Percentiles rank a stretch among this genome's conserved stretches.
Conservation (phyloP, 2,888 invertebrate genomes). For the Lochmaea capreae region DNA sequence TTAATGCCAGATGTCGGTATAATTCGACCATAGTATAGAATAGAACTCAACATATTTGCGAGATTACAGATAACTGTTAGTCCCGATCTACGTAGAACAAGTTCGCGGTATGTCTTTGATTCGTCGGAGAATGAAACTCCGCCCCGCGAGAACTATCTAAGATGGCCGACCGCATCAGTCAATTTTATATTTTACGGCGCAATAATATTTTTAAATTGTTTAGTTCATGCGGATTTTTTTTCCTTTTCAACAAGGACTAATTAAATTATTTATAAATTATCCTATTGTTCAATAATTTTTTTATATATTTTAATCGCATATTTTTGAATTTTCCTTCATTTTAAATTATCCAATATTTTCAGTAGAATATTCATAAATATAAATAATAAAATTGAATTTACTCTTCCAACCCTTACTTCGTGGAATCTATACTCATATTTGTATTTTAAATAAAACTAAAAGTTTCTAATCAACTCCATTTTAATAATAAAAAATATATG, state of each 20-base stretch:
- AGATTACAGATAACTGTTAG: constrained; percentile 9
- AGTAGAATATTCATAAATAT: too few relatives aligned
- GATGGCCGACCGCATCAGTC: constrained; percentile 52
- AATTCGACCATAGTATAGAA: background rate
- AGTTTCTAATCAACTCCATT: too few relatives aligned
- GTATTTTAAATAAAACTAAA: too few relatives aligned
- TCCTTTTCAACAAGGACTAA: too few relatives aligned
- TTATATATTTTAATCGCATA: too few relatives aligned
- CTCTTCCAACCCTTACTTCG: too few relatives aligned
- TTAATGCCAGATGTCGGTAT: background rate
- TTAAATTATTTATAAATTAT: background rate
- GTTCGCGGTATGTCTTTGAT: constrained; percentile 48
- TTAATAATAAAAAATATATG: too few relatives aligned
- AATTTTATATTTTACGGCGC: constrained; percentile 28
- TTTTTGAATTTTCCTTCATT: too few relatives aligned
- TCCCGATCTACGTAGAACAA: constrained; percentile 36
- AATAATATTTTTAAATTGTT: background rate
- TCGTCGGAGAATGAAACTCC: constrained; percentile 52
- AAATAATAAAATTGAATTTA: too few relatives aligned
- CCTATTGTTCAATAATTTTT: background rate
- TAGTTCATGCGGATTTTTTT: too few relatives aligned
- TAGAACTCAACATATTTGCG: background rate
- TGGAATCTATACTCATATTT: too few relatives aligned
- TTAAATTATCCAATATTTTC: too few relatives aligned
- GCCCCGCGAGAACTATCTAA: constrained; percentile 52